A percentile compares a stretch with the other conserved stretches of the same genome.
Conservation (phyloP, 2,888 invertebrate species). For the Campaea margaritaria region DNA sequence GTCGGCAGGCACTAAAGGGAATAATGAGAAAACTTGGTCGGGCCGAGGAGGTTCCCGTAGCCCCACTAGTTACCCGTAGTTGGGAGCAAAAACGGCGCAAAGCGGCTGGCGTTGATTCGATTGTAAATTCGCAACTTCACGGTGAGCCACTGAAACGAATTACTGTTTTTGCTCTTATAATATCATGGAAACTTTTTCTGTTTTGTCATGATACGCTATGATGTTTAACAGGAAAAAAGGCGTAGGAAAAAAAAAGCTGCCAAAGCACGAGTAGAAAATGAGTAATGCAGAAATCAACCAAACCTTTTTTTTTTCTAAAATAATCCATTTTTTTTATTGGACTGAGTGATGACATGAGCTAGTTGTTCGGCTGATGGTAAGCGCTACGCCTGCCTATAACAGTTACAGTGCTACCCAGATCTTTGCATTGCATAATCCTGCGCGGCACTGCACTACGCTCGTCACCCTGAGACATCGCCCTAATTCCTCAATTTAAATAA, state of each 20-base stretch:
- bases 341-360: too few species aligned
- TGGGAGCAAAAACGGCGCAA: slow-evolving; percentile 54
- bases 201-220: slow-evolving; percentile 2
- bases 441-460: too few species aligned
- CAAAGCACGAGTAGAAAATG: too few species aligned
- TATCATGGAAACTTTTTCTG: background rate
- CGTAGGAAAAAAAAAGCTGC: background rate
- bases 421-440: too few species aligned
- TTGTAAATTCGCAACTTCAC: slow-evolving; percentile 50
- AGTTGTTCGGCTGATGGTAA: too few species aligned
- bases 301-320: too few species aligned
- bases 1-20: slow-evolving; percentile 66
- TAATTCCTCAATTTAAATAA: too few species aligned
- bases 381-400: too few species aligned
- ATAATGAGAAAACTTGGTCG: slow-evolving; percentile 82
- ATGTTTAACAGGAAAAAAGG: background rate
- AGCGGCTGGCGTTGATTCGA: slow-evolving; percentile 58
- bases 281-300: too few species aligned
- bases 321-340: too few species aligned
- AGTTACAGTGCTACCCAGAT: too few species aligned
- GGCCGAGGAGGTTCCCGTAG: slow-evolving; percentile 53
- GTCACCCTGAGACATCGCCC: too few species aligned
- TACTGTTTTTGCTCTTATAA: slow-evolving; percentile 12
- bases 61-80: slow-evolving; percentile 43
- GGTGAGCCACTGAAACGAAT: slow-evolving; percentile 27